Evolutionary conservation across 2,888 invertebrate genomes (phyloP), one percentile per base, ranked within the genome.

Genomic region (Slavum lentiscoides): DNA sequence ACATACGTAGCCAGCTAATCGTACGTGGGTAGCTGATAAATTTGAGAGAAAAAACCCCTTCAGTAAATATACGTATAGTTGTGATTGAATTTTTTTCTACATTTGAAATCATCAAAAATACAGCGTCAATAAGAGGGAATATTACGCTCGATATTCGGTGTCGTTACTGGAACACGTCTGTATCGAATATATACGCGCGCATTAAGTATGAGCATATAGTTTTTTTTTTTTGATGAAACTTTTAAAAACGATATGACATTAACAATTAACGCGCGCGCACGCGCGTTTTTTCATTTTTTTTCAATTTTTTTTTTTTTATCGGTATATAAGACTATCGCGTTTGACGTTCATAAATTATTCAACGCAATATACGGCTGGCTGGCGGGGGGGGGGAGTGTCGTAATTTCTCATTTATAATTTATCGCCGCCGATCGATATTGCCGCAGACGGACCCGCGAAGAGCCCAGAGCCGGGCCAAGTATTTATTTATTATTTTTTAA

Each of bases 381-480:
- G 30, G 30, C n/a, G n/a, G 4, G 30, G 30, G 4, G 30, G 30
- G 30, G 30, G 30, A 30, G 30, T 30, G 30, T 30, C 30, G 69
- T 69, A 77, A 69, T 77, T 77, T 69, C 17, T 43, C 61, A 9
- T 77, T 77, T 13, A 77, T 62, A 77, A 68, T 68, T 69, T 77
- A 77, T 62, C 61, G 23, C 21, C 61, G 23, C 17, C 69, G 39
- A 77, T 77, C 77, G 69, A 77, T 77, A 70, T 76, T n/a, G 15
- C 74, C 37, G 66, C 23, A 66, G 66, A 66, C 58, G 3, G 66
- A 7, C 13, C 13, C 49, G 49, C 9, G 19, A n/a, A 30, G 30
- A 2, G 30, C 30, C 30, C 30, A n/a, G n/a, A n/a, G n/a, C n/a
- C n/a, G 23, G 15, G 21, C 21, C 9, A 15, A 74, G 30, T 30